Percentiles rank a stretch among this genome's conserved stretches.
Conservation (phyloP, 2,113 vertebrate species). For the Ochotona princeps region DNA sequence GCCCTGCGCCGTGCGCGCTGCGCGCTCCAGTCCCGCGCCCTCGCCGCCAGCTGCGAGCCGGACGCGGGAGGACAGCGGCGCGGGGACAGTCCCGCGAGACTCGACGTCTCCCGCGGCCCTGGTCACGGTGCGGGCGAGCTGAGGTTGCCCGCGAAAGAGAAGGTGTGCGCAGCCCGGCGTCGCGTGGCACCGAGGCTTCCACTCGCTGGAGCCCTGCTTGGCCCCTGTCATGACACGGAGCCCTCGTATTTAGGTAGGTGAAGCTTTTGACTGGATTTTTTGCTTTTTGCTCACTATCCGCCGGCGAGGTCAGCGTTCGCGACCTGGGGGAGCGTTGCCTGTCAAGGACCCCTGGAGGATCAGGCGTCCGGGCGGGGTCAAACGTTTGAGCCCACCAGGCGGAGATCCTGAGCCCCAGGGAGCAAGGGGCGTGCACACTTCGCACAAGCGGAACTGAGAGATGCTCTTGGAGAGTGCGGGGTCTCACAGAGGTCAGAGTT, state of each 20-base stretch:
- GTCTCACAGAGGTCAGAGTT: background rate
- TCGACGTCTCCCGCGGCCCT: background rate
- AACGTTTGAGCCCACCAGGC: background rate
- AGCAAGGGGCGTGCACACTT: background rate
- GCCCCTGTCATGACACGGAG: slow-evolving; percentile 70
- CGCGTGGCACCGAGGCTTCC: slow-evolving; percentile 4
- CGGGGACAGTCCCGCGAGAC: background rate
- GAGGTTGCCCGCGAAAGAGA: background rate
- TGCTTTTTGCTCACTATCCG: background rate
- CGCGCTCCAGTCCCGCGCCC: slow-evolving; percentile 53
- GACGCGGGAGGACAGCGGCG: background rate
- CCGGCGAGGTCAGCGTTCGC: background rate
- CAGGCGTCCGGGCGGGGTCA: background rate
- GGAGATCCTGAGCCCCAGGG: background rate
- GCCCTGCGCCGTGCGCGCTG: slow-evolving; percentile 28
- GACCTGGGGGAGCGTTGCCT: background rate
- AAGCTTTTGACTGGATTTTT: background rate
- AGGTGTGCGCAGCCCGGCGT: slow-evolving; percentile 13
- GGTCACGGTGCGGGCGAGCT: slow-evolving; percentile 3
- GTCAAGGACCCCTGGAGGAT: background rate
- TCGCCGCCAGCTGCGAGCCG: background rate
- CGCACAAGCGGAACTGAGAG: background rate
- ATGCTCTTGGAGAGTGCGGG: background rate
- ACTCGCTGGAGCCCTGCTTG: slow-evolving; percentile 50
- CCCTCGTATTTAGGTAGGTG: slow-evolving; percentile 70